Base-by-base conservation (phyloP, 2,113 vertebrate species). In the Miniopterus natalensis region DNA sequence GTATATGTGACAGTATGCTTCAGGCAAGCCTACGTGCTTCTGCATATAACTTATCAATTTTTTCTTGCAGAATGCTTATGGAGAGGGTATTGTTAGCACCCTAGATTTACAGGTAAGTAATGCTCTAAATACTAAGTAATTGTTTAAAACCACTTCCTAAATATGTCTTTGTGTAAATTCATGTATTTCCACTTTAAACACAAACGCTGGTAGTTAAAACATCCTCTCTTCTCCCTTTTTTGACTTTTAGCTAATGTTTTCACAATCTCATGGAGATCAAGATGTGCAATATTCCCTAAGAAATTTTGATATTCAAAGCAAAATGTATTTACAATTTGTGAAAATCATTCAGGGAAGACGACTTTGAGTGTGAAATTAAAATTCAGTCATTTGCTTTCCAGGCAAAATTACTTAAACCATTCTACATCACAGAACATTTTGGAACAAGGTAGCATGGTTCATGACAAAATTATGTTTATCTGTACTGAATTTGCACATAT, bases 361-460 rank as follows among this genome's bases (percentile, higher is more conserved):
- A 93, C 2, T 36, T 14, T 23, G 57, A 23, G 17, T 66, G 31
- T 84, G n/a, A 95, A 90, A 73, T 51, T 91, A 81, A 92, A 91
- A 91, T 87, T 42, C 27, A 88, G 49, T 42, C 0, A 5, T 68
- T 66, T 81, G n/a, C 11, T 87, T 12, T 31, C 10, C 6, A 51
- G 70, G 42, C 18, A 71, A 83, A 84, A 81, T 31, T 1, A 14
- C 29, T 83, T 51, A 18, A 77, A 61, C 55, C 9, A n/a, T 11
- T 53, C 21, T 88, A 57, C 2, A 29, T 74, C 10, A 68, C 3
- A 85, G 57, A 53, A 84, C 4, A 47, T 73, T 74, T 68, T 10
- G 45, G 36, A 80, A 71, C 3, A 92, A 21, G 17, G 45, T 59
- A 14, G 9, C 31, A 27, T 66, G 10, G 15, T 65, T 92, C 15